These are phyloP conservation scores for Hystrix cristata DNA, from an alignment of 2,113 vertebrate species.

Conservation along the genomic window DNA sequence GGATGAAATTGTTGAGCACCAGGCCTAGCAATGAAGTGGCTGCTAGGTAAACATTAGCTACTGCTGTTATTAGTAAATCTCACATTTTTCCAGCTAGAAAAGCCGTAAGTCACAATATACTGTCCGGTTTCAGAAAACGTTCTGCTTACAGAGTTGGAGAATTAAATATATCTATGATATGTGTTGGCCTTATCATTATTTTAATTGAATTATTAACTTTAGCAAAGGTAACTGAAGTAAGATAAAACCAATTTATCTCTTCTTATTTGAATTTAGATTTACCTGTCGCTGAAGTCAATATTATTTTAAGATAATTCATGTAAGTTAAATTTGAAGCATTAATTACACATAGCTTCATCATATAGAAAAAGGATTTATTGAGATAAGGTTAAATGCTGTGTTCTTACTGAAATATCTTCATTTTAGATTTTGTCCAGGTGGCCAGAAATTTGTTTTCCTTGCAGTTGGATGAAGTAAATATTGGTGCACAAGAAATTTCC, in stretches of 20 bases:
- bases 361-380: conserved; percentile 35
- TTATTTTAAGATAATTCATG: conserved; percentile 41
- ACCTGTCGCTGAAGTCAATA: neutral
- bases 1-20: neutral
- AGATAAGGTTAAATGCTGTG: conserved; percentile 46
- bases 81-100: neutral
- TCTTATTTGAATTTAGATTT: conserved; percentile 11
- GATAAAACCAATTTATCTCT: neutral
- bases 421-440: conserved; percentile 91
- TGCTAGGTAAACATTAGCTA: neutral
- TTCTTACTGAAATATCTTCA: conserved; percentile 61
- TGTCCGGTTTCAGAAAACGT: conserved; percentile 43
- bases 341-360: conserved; percentile 1
- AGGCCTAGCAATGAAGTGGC: neutral
- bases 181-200: conserved; percentile 32
- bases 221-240: neutral
- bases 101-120: neutral
- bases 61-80: neutral
- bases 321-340: neutral
- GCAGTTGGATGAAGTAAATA: conserved; percentile 85
- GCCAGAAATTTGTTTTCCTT: conserved; percentile 90
- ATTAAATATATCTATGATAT: neutral
- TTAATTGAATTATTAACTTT: conserved; percentile 3
- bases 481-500: conserved; percentile 83
- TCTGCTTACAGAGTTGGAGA: neutral